Percentiles rank a stretch among this genome's conserved stretches.
These are phyloP conservation scores for Peucedramus taeniatus DNA, from an alignment of 2,113 vertebrate species.

Conservation along the genomic window DNA sequence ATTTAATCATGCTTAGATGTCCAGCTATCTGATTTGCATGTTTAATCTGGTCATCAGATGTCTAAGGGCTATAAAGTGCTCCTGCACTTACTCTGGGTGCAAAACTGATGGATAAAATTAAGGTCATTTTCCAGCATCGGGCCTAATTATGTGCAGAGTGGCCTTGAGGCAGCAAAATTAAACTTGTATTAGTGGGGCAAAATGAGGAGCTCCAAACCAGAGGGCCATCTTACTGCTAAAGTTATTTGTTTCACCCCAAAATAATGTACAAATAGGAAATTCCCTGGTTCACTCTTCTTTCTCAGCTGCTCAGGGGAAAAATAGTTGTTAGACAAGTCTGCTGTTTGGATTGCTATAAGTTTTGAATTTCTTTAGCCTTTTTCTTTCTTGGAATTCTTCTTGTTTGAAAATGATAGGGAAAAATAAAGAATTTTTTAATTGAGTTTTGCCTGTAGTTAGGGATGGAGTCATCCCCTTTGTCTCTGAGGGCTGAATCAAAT, in stretches of 20 bases:
- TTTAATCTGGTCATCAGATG: slow-evolving; percentile 20
- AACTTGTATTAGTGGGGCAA: neutral
- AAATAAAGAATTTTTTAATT: neutral
- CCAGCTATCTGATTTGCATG: slow-evolving; percentile 6
- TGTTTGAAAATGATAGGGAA: neutral
- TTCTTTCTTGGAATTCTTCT: neutral
- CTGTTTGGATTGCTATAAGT: neutral
- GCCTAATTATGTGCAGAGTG: slow-evolving; percentile 3
- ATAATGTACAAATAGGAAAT: neutral
- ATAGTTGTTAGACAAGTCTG: neutral
- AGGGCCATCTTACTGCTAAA: neutral
- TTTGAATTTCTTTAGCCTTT: neutral
- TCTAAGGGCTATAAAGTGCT: slow-evolving; percentile 9
- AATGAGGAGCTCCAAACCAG: neutral
- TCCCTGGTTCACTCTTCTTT: neutral
- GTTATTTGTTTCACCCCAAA: neutral
- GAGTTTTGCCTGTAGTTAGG: neutral
- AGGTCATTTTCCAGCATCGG: slow-evolving; percentile 39
- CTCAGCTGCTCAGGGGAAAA: neutral
- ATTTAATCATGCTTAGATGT: neutral
- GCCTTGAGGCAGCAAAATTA: slow-evolving; percentile 52
- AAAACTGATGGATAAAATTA: slow-evolving; percentile 41
- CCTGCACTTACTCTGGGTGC: neutral
- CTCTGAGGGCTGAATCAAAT: neutral
- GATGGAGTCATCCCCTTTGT: fast-evolving